Base-by-base conservation (phyloP, 2,888 invertebrate genomes). In the Macrosoma leucophasiata region DNA sequence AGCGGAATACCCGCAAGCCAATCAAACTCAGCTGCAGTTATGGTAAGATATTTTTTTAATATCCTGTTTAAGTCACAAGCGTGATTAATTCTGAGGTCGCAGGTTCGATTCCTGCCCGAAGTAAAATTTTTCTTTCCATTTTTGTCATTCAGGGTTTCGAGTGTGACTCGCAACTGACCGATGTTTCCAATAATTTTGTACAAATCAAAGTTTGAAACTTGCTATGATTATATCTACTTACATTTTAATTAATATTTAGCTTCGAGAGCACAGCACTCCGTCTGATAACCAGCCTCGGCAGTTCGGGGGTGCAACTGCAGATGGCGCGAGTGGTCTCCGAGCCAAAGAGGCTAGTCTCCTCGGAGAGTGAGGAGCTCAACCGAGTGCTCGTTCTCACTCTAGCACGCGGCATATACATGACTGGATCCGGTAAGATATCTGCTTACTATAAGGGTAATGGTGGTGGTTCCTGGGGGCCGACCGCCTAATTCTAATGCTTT, bases 331-430 rank as follows among this genome's bases (percentile, higher is more conserved):
- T 95, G 56, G 89, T 96, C n/a, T 92, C 91, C 9, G 97, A 97
- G 55, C 93, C 94, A 0, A 97, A 97, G 75, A 91, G 94, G 0
- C 88, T 96, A 0, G 92, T 97, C 0, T 97, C 96, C 0, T 91
- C 92, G 0, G 98, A 98, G 72, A 97, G 96, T 2, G 98, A 98
- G 68, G 98, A 98, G 68, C 78, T 98, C 7, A 98, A 98, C 71
- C 85, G 96, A 35, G 95, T 95, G 0, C 79, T 98, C n/a, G 96
- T 98, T 1, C 85, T 98, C 11, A 97, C 97, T 0, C 78, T 98
- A 22, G 97, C 97, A 0, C 86, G 97, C 29, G 95, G 97, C 0
- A 95, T 97, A 81, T 96, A 97, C 64, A 93, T 98, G 41, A 96
- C 96, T 24, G 96, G 96, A 52, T 87, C 93, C 7, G 89, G 89